phyloP scores from a whole-genome alignment of 2,888 invertebrate genomes.

The Pomacea canaliculata region DNA sequence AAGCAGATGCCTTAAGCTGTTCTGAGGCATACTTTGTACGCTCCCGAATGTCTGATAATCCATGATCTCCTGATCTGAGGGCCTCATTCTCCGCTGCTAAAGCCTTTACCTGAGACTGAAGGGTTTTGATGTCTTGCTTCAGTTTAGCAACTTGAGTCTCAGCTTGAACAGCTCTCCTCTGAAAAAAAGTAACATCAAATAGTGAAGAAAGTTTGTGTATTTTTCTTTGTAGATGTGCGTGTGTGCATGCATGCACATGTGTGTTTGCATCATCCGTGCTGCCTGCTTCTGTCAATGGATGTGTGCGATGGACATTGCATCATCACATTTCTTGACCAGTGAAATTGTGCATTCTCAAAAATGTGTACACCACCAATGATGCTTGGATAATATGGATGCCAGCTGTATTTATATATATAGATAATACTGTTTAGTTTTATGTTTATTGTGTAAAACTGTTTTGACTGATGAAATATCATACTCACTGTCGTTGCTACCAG shows the following conservation, averaged over 20 bases:
- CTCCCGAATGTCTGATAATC: constrained; percentile 51
- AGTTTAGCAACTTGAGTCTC: constrained; percentile 53
- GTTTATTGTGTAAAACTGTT: too few species aligned
- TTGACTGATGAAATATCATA: neutral
- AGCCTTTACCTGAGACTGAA: constrained; percentile 54
- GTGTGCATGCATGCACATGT: neutral
- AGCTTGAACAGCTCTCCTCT: constrained; percentile 63
- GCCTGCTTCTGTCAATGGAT: neutral
- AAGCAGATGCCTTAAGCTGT: constrained; percentile 58
- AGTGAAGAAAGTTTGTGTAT: neutral
- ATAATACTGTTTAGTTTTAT: too few species aligned
- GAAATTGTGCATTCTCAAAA: too few species aligned
- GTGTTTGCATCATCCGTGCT: neutral
- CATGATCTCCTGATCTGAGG: constrained; percentile 42
- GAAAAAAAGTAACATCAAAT: constrained; percentile 3
- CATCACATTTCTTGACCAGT: too few species aligned
- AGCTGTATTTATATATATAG: too few species aligned
- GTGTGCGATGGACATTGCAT: neutral
- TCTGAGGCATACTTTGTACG: constrained; percentile 59
- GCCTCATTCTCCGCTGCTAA: constrained; percentile 46
- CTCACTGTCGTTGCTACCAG: constrained; percentile 63
- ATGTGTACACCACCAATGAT: too few species aligned
- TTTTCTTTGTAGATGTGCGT: neutral
- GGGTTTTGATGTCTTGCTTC: constrained; percentile 56
- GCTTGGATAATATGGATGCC: too few species aligned